Base-by-base conservation (phyloP, 2,888 invertebrate species). In the Diplazon laetatorius region DNA sequence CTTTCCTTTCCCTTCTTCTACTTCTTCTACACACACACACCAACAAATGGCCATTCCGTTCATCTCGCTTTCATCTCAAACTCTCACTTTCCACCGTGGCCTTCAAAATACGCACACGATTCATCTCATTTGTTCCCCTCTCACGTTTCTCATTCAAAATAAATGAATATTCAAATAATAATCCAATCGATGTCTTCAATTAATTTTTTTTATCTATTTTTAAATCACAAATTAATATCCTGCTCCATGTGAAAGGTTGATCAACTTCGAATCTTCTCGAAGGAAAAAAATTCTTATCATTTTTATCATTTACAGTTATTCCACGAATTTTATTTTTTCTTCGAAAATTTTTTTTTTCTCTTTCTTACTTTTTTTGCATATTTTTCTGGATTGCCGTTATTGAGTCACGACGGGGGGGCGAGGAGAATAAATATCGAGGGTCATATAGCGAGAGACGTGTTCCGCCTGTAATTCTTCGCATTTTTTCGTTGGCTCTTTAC, bases 391-490 rank as follows among this genome's bases (percentile, higher is more conserved):
- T 30, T 55, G 14, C 30, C 55, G 30, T 52, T 52, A 52, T 52
- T 52, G 52, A 52, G 25, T 14, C 25, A 25, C 12, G 52, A 25
- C 22, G n/a, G n/a, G n/a, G n/a, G n/a, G n/a, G n/a, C 30, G 30
- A 30, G 30, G 30, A 30, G 22, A 65, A 75, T n/a, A 65, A 69
- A 80, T 62, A 46, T 66, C 57, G 39, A 66, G 35, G 42, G 25
- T 46, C 16, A 48, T 12, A 44, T n/a, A 25, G 52, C 8, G 5
- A 22, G 63, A 63, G 65, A 70, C 65, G 78, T 66, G 46, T 78
- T 48, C 57, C 16, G 50, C 37, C 63, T n/a, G 18, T 48, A 48
- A 52, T 63, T 68, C 73, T 60, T 63, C 20, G 75, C 70, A 55
- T 68, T 76, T 76, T 57, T 76, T 70, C 72, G 63, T 20, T 9